Evolutionary conservation across 2,888 invertebrate genomes (phyloP), one percentile per base, ranked within the genome.

Genomic region (Nesidiocoris tenuis): DNA sequence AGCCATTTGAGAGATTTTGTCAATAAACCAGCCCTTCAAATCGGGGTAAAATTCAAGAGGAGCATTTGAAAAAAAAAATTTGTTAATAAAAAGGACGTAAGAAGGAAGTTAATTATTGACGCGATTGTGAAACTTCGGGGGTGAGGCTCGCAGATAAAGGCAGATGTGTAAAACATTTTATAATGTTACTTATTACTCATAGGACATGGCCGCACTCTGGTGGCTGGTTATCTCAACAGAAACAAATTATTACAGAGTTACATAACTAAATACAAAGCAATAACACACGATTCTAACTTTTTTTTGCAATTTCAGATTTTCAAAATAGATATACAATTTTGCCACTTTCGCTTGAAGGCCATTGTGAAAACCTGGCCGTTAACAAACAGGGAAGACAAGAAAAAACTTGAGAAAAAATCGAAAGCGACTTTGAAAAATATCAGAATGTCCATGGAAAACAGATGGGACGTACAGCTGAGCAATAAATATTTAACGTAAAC

Each of bases 121-220:
- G n/a, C n/a, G n/a, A n/a, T n/a, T n/a, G n/a, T n/a, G n/a, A n/a
- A n/a, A n/a, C n/a, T n/a, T n/a, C n/a, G n/a, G n/a, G n/a, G n/a
- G n/a, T n/a, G n/a, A n/a, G 39, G 39, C 12, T 39, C 39, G 59
- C 2, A 16, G 17, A 59, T 3, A 59, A 16, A 17, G n/a, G n/a
- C 59, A n/a, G n/a, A 59, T 9, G n/a, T 72, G 72, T 72, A 72
- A 72, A 72, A 72, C 72, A 72, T 61, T 22, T 25, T 72, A 61
- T 72, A 72, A 72, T 72, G 39, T 72, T 63, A 61, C 72, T 72
- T 63, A 72, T 72, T 72, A 63, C 61, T 61, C 61, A 72, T 72
- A 72, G 72, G 72, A 72, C 72, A 72, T 63, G 72, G 72, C 72
- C 72, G 63, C 72, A 72, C 72, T 59, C 61, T 72, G 72, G 61